Percentiles rank a stretch among this genome's conserved stretches.
These are phyloP conservation scores for Aricia artaxerxes DNA, from an alignment of 2,888 invertebrate genomes.

Conservation along the genomic window DNA sequence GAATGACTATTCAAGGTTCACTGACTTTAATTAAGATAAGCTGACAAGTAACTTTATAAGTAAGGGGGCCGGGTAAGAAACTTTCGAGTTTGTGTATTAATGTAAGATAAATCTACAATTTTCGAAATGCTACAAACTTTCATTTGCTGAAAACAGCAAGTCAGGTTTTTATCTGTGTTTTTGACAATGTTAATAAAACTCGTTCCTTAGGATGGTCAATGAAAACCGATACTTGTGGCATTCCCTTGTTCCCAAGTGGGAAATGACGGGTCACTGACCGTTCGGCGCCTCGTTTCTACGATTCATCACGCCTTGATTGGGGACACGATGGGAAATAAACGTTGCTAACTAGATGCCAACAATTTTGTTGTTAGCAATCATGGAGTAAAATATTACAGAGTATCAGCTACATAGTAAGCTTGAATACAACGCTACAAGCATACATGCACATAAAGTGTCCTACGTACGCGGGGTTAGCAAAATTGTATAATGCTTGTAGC, in stretches of 20 bases:
- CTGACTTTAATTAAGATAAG: too few species aligned
- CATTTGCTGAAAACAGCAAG: too few species aligned
- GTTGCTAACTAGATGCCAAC: background rate
- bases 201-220: constrained; percentile 1
- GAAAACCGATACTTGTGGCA: constrained; percentile 34
- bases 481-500: too few species aligned
- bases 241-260: constrained; percentile 41
- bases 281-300: constrained; percentile 57
- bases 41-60: too few species aligned
- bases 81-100: too few species aligned
- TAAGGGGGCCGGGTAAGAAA: too few species aligned
- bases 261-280: constrained; percentile 52
- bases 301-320: constrained; percentile 56
- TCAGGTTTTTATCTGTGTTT: background rate
- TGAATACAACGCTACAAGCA: background rate
- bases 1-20: too few species aligned
- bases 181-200: background rate
- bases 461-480: too few species aligned
- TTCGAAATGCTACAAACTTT: too few species aligned
- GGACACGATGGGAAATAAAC: constrained; percentile 36
- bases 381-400: background rate
- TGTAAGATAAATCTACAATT: too few species aligned
- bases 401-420: background rate
- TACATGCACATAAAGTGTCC: too few species aligned
- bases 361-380: background rate